Conservation (phyloP, 2,888 invertebrate genomes). For the Drosophila multiciliata region DNA sequence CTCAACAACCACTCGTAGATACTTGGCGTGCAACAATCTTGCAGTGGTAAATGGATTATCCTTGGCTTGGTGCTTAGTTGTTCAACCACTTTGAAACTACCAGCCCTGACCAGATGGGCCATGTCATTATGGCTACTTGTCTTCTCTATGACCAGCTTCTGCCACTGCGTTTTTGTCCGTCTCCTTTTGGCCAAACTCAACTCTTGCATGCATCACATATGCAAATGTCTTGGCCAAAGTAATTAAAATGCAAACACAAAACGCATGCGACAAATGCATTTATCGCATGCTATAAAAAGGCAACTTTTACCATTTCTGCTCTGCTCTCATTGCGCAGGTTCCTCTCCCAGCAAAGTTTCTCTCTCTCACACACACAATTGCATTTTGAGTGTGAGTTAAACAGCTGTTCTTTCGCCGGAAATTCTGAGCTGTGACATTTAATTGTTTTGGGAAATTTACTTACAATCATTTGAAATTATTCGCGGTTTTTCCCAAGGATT, state of each 20-base stretch:
- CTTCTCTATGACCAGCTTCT: conserved; percentile 54
- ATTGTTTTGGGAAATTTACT: conserved; percentile 82
- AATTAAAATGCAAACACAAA: conserved; percentile 35
- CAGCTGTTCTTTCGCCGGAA: conserved; percentile 50
- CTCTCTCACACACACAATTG: neutral
- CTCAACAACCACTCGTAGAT: conserved; percentile 5
- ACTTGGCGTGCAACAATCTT: conserved; percentile 57
- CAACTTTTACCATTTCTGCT: neutral
- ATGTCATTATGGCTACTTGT: conserved; percentile 66
- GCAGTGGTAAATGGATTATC: conserved; percentile 68
- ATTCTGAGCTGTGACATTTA: conserved; percentile 55
- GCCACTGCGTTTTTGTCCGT: conserved; percentile 10
- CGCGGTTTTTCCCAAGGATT: conserved; percentile 80
- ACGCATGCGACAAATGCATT: conserved; percentile 56
- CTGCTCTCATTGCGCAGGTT: conserved; percentile 35
- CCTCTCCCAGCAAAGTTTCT: neutral
- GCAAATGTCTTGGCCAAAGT: conserved; percentile 51
- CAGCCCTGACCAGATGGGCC: conserved; percentile 19
- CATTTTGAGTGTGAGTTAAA: conserved; percentile 5
- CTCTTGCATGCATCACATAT: conserved; percentile 45
- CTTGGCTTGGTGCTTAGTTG: conserved; percentile 21
- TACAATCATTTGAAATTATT: conserved; percentile 80
- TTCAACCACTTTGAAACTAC: conserved; percentile 13
- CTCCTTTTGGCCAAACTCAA: conserved; percentile 8
- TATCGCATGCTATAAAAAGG: conserved; percentile 49